These are phyloP conservation scores for Axis porcinus DNA, from an alignment of 2,113 vertebrate genomes.

Conservation along the genomic window DNA sequence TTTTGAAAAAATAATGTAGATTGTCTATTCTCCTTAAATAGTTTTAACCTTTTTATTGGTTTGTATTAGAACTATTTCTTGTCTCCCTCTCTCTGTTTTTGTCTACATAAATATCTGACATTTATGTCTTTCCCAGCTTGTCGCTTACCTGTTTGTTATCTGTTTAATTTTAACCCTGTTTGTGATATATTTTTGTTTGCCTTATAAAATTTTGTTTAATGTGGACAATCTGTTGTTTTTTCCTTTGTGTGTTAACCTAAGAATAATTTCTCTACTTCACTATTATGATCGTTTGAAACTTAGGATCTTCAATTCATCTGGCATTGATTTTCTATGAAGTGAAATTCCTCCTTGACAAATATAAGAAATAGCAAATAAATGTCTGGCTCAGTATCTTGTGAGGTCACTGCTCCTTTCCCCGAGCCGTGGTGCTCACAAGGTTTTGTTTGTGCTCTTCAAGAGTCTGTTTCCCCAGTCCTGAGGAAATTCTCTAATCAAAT, in stretches of 20 bases:
- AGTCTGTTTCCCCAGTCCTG: neutral
- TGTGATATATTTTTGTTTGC: neutral
- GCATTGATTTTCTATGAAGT: constrained; percentile 1
- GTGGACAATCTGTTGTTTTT: neutral
- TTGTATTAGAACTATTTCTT: neutral
- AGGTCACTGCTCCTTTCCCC: neutral
- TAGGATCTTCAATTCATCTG: neutral
- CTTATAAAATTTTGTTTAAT: neutral
- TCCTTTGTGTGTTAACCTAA: neutral
- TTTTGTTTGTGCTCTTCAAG: neutral
- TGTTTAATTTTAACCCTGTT: neutral
- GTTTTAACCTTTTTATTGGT: neutral
- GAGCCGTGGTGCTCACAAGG: rapidly evolving
- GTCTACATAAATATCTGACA: neutral
- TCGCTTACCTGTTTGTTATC: neutral
- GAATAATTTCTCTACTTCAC: neutral
- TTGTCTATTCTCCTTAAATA: neutral
- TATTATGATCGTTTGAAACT: neutral
- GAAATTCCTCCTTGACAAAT: neutral
- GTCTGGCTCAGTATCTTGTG: neutral
- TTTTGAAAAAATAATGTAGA: neutral
- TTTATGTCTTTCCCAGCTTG: neutral
- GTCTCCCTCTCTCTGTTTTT: neutral
- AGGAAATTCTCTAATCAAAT: neutral
- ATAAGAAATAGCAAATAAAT: neutral